These are phyloP conservation scores for Etheostoma spectabile DNA, from an alignment of 2,113 vertebrate genomes.

Conservation along the genomic window DNA sequence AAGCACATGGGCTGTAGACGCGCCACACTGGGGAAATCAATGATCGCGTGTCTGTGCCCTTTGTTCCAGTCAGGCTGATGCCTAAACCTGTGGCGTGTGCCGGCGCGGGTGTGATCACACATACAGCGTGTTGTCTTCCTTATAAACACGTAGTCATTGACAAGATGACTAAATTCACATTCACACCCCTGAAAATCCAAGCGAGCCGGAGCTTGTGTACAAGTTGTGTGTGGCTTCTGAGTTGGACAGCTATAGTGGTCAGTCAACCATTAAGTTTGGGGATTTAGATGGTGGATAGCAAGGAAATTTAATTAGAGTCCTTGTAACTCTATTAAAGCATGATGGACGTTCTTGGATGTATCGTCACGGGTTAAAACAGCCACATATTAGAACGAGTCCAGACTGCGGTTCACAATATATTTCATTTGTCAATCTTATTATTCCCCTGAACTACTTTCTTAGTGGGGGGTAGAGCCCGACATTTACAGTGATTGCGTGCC, in stretches of 20 bases:
- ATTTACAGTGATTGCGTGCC: neutral
- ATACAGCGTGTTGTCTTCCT: conserved; percentile 26
- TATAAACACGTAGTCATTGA: conserved; percentile 44
- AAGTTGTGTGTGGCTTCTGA: conserved; percentile 1
- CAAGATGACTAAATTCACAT: conserved; percentile 40
- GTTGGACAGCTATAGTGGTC: conserved; percentile 31
- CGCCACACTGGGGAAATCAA: conserved; percentile 53
- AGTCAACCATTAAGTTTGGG: conserved; percentile 25
- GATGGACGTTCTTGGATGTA: conserved; percentile 51
- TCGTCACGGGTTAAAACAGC: neutral
- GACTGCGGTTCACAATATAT: conserved; percentile 1
- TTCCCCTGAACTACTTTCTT: neutral
- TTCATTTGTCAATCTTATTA: conserved; percentile 52
- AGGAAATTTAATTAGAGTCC: conserved; percentile 47
- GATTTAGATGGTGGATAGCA: conserved; percentile 28
- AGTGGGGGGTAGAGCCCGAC: neutral
- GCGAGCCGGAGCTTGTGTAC: neutral
- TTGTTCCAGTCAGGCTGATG: conserved; percentile 40
- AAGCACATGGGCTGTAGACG: conserved; percentile 45
- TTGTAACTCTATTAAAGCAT: conserved; percentile 57
- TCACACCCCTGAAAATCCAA: conserved; percentile 17
- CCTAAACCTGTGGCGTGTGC: conserved; percentile 20
- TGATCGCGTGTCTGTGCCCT: conserved; percentile 45
- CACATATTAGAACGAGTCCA: neutral
- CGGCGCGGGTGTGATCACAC: conserved; percentile 62